Base-by-base conservation (phyloP, 1,140 invertebrate species). In the Acarapis woodi region DNA sequence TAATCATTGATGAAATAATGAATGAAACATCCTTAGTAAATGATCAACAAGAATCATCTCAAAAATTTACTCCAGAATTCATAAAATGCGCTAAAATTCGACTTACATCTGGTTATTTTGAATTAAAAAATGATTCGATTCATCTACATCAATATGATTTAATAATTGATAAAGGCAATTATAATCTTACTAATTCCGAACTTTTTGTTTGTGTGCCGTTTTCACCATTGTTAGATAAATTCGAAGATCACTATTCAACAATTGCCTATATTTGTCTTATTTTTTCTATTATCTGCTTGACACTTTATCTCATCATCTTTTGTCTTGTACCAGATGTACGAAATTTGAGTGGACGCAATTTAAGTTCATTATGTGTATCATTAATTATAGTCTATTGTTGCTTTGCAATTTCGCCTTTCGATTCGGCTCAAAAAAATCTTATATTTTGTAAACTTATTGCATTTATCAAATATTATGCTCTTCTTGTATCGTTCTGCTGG, bases 401-500 rank as follows among this genome's bases (percentile, higher is more conserved):
- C 14, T 65, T 64, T 45, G 52, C 62, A 21, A 46, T 52, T 3
- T 53, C 54, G 12, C 54, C 55, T 28, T 45, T 16, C 37, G 45
- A 20, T 14, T 3, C 22, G 2, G 26, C 35, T 38, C 29, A 30
- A 16, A 18, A 23, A 22, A 9, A 21, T 12, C 3, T 3, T 18
- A 20, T n/a, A 1, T 21, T 34, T 29, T 61, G 60, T 41, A 45
- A 46, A 10, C 46, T 50, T 0, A 47, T 60, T 12, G 63, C 58
- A 1, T 47, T 62, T 1, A 35, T 52, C 12, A 56, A 60, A 2
- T 62, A 62, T 41, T 66, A 61, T 47, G 47, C 54, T 22, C 63
- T 65, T 45, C 50, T 66, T 20, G 53, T 59, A 0, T 56, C 63
- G 0, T 67, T 67, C 44, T 60, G 59, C 39, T 67, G 66, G 66